phyloP scores from a whole-genome alignment of 2,113 vertebrate genomes.

The Noctilio leporinus region DNA sequence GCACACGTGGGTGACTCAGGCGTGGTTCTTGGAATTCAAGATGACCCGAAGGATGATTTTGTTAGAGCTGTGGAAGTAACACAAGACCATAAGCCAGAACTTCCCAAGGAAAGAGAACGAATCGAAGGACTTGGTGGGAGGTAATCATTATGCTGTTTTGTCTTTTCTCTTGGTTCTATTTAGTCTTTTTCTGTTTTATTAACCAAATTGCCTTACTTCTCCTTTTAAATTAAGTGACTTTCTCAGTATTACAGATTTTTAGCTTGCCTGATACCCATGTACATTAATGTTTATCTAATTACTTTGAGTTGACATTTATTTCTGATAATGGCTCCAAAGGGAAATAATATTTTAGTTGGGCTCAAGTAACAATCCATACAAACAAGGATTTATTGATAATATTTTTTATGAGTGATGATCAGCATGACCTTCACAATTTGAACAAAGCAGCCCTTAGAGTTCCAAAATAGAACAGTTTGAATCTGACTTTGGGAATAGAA shows the following conservation, averaged over 20 bases:
- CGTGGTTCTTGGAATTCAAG: constrained; percentile 93
- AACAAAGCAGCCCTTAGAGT: not conserved
- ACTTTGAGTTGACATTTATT: constrained; percentile 40
- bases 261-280: not conserved
- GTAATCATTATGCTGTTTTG: constrained; percentile 73
- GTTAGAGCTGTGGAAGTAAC: constrained; percentile 95
- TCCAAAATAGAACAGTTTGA: not conserved
- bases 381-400: constrained; percentile 10
- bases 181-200: constrained; percentile 22
- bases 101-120: constrained; percentile 94
- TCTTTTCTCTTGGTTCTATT: not conserved
- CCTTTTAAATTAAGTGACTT: not conserved
- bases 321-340: not conserved
- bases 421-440: not conserved
- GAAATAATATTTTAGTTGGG: constrained; percentile 10
- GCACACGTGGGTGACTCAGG: constrained; percentile 97
- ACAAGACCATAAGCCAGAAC: constrained; percentile 97
- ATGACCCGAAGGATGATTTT: constrained; percentile 87
- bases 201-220: not conserved
- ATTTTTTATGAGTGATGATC: not conserved
- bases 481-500: not conserved
- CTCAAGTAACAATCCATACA: not conserved
- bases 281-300: constrained; percentile 33
- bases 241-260: not conserved
- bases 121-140: constrained; percentile 98